These are phyloP conservation scores for Hirtodrosophila confusa DNA, from an alignment of 2,888 invertebrate genomes.

Conservation along the genomic window DNA sequence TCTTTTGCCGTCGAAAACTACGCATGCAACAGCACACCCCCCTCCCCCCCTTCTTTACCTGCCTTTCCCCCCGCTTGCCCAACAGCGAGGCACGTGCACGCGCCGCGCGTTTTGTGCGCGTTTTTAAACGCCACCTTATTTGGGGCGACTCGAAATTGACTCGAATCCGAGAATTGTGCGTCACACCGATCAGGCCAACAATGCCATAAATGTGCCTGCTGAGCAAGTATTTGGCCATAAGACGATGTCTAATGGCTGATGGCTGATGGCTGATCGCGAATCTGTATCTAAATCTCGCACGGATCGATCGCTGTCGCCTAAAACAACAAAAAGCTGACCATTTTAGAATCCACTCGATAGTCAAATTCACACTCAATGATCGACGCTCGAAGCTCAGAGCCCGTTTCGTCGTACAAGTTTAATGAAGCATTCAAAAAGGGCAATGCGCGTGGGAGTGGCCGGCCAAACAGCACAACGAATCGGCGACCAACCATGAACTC, in stretches of 20 bases:
- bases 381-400: background rate
- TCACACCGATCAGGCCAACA: constrained; percentile 40
- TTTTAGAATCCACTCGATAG: constrained; percentile 53
- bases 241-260: constrained; percentile 7
- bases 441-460: constrained; percentile 52
- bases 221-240: constrained; percentile 15
- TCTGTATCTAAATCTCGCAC: constrained; percentile 19
- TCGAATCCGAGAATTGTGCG: constrained; percentile 36
- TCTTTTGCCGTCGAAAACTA: background rate
- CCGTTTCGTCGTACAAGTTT: constrained; percentile 28
- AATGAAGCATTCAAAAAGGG: constrained; percentile 56
- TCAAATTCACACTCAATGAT: constrained; percentile 46
- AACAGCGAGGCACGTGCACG: constrained; percentile 50
- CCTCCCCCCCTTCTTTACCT: too few relatives aligned
- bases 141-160: constrained; percentile 38
- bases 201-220: constrained; percentile 45
- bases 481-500: constrained; percentile 55
- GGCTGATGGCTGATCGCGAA: constrained; percentile 3
- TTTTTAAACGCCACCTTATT: constrained; percentile 67
- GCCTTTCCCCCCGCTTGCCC: background rate
- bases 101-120: constrained; percentile 48
- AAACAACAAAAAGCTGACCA: constrained; percentile 64
- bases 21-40: too few relatives aligned
- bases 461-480: constrained; percentile 4
- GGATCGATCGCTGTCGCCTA: constrained; percentile 31